Conservation (phyloP, 2,113 vertebrate genomes). For the Gorsachius goisagi region DNA sequence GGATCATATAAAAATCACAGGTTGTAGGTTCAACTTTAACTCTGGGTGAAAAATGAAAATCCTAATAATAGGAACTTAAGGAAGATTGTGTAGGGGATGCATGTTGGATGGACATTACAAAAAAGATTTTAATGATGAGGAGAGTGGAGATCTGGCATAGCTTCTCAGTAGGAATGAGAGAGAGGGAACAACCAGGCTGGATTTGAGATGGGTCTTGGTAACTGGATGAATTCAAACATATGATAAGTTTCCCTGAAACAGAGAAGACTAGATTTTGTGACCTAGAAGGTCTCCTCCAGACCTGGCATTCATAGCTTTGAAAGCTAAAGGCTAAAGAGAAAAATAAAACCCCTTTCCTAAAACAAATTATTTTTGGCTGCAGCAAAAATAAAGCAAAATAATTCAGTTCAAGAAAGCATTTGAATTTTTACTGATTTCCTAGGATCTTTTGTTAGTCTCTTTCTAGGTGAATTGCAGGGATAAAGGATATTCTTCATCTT, state of each 20-base stretch:
- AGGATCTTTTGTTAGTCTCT: background rate
- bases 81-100: background rate
- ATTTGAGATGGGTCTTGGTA: background rate
- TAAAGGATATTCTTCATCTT: background rate
- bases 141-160: background rate
- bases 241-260: background rate
- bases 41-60: background rate
- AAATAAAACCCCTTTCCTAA: background rate
- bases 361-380: background rate
- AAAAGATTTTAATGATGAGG: background rate
- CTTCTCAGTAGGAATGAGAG: background rate
- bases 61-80: background rate
- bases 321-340: background rate
- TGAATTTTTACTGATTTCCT: background rate
- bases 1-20: background rate
- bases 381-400: background rate
- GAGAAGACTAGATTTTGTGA: background rate
- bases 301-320: background rate
- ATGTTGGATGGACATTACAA: background rate
- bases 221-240: background rate
- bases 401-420: background rate
- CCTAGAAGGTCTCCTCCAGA: background rate
- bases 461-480: background rate
- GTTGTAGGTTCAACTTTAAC: background rate
- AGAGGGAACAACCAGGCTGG: background rate